Evolutionary conservation across 2,113 vertebrate genomes (phyloP).

Genomic region (Cochlearius cochlearius): DNA sequence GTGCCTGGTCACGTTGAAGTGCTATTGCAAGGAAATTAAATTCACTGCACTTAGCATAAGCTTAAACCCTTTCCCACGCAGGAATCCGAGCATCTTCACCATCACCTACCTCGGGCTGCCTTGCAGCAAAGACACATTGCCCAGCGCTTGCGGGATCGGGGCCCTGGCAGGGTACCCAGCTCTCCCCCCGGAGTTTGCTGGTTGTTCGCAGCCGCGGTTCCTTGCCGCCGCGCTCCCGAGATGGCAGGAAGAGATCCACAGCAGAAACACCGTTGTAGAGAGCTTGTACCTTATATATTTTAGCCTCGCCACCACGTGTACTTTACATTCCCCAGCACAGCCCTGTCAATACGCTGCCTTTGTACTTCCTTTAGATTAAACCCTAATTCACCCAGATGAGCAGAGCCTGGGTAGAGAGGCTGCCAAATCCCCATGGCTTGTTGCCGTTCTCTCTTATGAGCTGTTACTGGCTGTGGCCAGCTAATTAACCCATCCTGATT

Average conservation of each 20-base stretch:
- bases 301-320: accelerated
- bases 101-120: background rate
- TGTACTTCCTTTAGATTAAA: background rate
- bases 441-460: background rate
- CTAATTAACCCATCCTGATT: background rate
- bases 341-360: background rate
- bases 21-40: background rate
- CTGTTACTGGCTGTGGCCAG: background rate
- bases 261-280: background rate
- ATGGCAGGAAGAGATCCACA: background rate
- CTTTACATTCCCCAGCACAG: background rate
- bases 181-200: background rate
- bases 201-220: accelerated
- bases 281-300: background rate
- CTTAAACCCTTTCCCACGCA: background rate
- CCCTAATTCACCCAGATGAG: background rate
- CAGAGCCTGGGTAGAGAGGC: background rate
- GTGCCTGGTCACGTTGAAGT: background rate
- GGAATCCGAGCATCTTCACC: background rate
- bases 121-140: accelerated
- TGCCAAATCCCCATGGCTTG: background rate
- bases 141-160: accelerated
- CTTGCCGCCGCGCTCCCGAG: accelerated
- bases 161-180: background rate
- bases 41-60: background rate